Evolutionary conservation across 1,140 invertebrate genomes (phyloP).

Genomic region (Macrotrachela quadricornifera): DNA sequence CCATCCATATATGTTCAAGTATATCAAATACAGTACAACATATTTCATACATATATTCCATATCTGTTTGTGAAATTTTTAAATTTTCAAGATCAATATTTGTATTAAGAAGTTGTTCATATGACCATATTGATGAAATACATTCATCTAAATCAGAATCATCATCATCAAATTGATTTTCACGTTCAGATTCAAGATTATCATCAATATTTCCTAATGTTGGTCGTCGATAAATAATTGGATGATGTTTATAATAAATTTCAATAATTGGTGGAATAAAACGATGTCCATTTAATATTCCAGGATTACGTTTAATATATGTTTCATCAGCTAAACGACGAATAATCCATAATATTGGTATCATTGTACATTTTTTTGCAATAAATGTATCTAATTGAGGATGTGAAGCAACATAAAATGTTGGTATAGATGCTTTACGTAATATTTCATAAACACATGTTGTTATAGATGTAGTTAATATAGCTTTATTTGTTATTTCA

Average conservation of each 20-base stretch:
- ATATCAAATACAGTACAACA: no score
- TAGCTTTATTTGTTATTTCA: no score
- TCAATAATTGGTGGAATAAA: conserved; percentile 67
- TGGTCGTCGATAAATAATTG: no score
- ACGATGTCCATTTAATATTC: conserved; percentile 68
- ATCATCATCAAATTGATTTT: not conserved
- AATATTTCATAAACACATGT: no score
- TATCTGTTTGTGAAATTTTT: not conserved
- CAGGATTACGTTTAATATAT: conserved; percentile 66
- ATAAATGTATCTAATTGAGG: conserved; percentile 37
- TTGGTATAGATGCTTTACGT: no score
- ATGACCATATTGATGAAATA: not conserved
- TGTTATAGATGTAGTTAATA: no score
- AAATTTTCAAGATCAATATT: no score
- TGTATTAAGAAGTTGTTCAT: not conserved
- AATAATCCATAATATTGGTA: conserved; percentile 94
- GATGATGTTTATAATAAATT: conserved; percentile 37
- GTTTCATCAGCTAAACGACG: conserved; percentile 77
- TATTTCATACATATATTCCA: not conserved
- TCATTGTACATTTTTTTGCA: conserved; percentile 72
- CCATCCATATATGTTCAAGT: no score
- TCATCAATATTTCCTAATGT: no score
- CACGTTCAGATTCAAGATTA: no score
- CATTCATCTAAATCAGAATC: not conserved
- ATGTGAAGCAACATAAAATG: no score